phyloP scores from a whole-genome alignment of 2,797 vertebrate genomes.

The Caiman crocodilus region DNA sequence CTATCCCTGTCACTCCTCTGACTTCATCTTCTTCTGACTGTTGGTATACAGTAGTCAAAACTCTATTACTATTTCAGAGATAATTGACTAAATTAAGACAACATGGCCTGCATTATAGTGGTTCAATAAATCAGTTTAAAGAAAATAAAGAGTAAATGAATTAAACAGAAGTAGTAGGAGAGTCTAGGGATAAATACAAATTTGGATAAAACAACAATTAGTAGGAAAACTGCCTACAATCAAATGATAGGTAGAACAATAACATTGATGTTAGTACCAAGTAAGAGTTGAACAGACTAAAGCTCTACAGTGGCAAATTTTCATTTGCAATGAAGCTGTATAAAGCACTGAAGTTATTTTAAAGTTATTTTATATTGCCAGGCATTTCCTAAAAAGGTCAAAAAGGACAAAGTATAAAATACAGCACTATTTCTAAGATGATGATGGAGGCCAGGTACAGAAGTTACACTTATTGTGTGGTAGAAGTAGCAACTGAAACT shows the following conservation, averaged over 20 bases:
- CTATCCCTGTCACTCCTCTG: background rate
- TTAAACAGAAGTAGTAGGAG: background rate
- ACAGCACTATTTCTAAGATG: too few relatives aligned
- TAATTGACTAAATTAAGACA: background rate
- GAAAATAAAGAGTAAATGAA: background rate
- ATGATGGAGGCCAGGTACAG: too few relatives aligned
- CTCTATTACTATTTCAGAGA: background rate
- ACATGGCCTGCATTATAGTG: background rate
- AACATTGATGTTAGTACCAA: background rate
- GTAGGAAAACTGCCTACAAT: background rate
- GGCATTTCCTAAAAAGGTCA: too few relatives aligned
- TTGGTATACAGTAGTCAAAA: background rate
- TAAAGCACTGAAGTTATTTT: too few relatives aligned
- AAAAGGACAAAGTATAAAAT: too few relatives aligned
- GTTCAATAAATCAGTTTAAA: background rate
- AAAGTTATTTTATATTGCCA: too few relatives aligned
- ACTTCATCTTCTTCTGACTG: constrained; percentile 5
- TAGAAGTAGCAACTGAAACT: too few relatives aligned
- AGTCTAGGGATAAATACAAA: background rate
- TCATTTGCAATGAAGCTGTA: too few relatives aligned
- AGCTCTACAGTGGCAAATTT: too few relatives aligned
- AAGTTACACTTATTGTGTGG: too few relatives aligned
- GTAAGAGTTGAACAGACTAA: background rate
- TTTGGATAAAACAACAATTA: background rate
- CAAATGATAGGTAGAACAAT: background rate